These are phyloP conservation scores for Morpho achilles DNA, from an alignment of 2,888 invertebrate genomes.

Conservation along the genomic window DNA sequence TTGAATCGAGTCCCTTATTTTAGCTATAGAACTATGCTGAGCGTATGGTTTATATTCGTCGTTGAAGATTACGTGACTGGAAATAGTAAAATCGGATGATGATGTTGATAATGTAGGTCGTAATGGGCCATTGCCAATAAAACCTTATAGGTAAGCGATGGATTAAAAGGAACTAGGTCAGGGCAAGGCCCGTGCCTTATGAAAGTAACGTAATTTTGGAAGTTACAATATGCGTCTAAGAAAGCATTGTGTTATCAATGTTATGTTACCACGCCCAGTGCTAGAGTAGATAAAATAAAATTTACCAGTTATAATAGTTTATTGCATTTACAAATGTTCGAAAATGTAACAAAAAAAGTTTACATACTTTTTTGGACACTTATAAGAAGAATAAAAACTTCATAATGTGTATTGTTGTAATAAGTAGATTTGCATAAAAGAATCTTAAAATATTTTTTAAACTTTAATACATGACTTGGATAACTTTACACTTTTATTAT, in stretches of 20 bases:
- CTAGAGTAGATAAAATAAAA: constrained; percentile 7
- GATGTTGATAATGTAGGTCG: constrained; percentile 79
- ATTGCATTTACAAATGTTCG: too few relatives aligned
- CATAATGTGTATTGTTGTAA: too few relatives aligned
- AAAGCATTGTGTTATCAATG: constrained; percentile 21
- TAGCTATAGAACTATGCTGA: constrained; percentile 32
- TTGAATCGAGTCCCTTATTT: constrained; percentile 43
- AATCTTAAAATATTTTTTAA: too few relatives aligned
- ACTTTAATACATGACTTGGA: too few relatives aligned
- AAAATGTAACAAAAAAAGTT: too few relatives aligned
- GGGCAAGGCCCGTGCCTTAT: constrained; percentile 67
- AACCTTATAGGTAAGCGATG: constrained; percentile 79
- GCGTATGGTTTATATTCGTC: constrained; percentile 70
- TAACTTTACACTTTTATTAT: too few relatives aligned
- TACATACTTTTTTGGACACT: too few relatives aligned
- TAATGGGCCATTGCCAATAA: constrained; percentile 78
- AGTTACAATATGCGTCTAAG: background rate
- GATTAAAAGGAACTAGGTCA: constrained; percentile 76
- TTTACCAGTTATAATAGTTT: background rate
- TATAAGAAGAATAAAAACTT: too few relatives aligned
- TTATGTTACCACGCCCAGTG: constrained; percentile 19
- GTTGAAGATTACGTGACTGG: constrained; percentile 77
- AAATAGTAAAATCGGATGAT: constrained; percentile 79
- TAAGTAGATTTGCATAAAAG: too few relatives aligned
- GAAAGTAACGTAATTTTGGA: constrained; percentile 60